Evolutionary conservation across 1,140 invertebrate species (phyloP), one percentile per base, ranked within the genome.

Genomic region (Lethrus apterus): DNA sequence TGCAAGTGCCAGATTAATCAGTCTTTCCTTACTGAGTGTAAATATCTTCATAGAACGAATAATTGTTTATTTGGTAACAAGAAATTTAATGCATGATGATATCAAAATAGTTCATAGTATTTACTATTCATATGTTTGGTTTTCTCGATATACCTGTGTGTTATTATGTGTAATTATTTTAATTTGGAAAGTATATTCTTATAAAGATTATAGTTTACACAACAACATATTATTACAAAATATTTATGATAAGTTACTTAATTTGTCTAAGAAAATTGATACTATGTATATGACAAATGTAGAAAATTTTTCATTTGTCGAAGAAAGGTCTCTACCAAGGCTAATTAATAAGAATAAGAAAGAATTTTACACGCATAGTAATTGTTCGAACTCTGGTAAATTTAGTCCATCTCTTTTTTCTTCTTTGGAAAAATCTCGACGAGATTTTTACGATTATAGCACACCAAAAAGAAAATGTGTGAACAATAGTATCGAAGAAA

Each of bases 31-130:
- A 14, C 42, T 65, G 15, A 44, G 46, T 18, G 19, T 50, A 26
- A 60, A 63, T 51, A 19, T 59, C 2, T 20, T 56, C 17, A 21
- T 56, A 5, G 63, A 67, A 51, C 51, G 64, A 31, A 23, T 59
- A 11, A 52, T 67, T 46, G 20, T 18, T 38, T 38, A 38, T 19
- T 20, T 38, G n/a, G 3, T 38, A 23, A 11, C 35, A 4, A 38
- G n/a, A 4, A 19, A 19, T 2, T 38, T 38, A n/a, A n/a, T n/a
- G 20, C 19, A 18, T 23, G 15, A 3, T 4, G 15, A 33, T 23
- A 33, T 34, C 17, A 46, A 32, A n/a, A 30, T 32, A 13, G 4
- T 47, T 20, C 36, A 41, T 9, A 10, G 9, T 2, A 48, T 54
- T 38, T 42, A 60, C 18, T 51, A 57, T 24, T 40, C 36, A 26